These are phyloP conservation scores for Lepisosteus osseus DNA, from an alignment of 2,113 vertebrate species.

Conservation along the genomic window DNA sequence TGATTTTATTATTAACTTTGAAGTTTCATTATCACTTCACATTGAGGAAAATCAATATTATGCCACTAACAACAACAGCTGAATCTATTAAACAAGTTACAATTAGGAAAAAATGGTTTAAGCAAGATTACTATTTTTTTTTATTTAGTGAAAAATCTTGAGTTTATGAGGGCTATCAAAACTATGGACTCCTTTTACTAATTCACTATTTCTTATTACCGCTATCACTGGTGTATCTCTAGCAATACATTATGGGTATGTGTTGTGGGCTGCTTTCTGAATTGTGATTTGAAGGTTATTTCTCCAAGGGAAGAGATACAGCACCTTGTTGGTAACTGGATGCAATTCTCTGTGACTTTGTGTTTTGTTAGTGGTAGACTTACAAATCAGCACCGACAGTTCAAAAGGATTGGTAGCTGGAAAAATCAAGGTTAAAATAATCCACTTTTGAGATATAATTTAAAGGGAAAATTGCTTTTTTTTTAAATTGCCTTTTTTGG, in stretches of 20 bases:
- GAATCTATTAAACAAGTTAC: too few species aligned
- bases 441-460: conserved; percentile 17
- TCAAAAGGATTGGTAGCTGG: conserved; percentile 42
- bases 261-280: not conserved
- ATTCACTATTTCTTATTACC: too few species aligned
- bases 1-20: too few species aligned
- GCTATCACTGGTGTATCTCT: not conserved
- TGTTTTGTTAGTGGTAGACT: conserved; percentile 45
- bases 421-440: conserved; percentile 36
- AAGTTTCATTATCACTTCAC: too few species aligned
- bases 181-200: too few species aligned
- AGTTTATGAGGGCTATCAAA: too few species aligned
- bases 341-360: conserved; percentile 22
- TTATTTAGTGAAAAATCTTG: too few species aligned
- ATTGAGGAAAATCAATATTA: too few species aligned
- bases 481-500: not conserved
- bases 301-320: not conserved
- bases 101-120: too few species aligned
- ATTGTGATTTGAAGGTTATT: not conserved
- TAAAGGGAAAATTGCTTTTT: conserved; percentile 8
- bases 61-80: too few species aligned
- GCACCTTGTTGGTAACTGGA: conserved; percentile 29
- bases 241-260: not conserved
- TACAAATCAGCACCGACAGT: conserved; percentile 46
- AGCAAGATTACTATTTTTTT: too few species aligned